Conservation (phyloP, 2,888 invertebrate species). For the Dryobotodes eremita region DNA sequence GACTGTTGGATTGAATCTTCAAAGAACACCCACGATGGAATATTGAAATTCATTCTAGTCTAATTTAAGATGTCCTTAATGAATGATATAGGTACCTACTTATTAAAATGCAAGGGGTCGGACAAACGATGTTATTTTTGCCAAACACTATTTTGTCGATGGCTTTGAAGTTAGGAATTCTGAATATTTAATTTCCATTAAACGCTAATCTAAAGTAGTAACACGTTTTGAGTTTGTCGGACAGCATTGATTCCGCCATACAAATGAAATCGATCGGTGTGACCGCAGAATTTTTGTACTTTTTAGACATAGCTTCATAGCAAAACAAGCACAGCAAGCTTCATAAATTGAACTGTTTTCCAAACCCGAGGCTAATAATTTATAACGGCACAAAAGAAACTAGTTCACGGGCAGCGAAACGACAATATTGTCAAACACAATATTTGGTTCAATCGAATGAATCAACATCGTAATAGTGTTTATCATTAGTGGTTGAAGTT, state of each 20-base stretch:
- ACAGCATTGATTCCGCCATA: neutral
- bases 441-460: constrained; percentile 49
- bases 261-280: constrained; percentile 8
- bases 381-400: constrained; percentile 33
- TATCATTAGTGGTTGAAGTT: constrained; percentile 55
- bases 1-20: neutral
- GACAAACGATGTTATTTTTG: constrained; percentile 12
- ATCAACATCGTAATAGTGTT: constrained; percentile 49
- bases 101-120: constrained; percentile 12
- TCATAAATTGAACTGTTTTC: constrained; percentile 3
- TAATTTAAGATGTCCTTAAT: neutral
- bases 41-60: constrained; percentile 20
- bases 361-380: constrained; percentile 28
- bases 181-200: constrained; percentile 9
- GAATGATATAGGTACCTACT: neutral
- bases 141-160: constrained; percentile 1
- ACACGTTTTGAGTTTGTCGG: constrained; percentile 16
- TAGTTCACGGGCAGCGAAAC: constrained; percentile 18
- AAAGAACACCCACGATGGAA: constrained; percentile 7
- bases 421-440: constrained; percentile 39
- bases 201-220: constrained; percentile 5
- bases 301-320: neutral
- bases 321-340: too few species aligned
- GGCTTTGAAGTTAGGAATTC: constrained; percentile 23
- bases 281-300: neutral